A percentile compares a stretch with the other conserved stretches of the same genome.
Evolutionary conservation across 2,113 vertebrate genomes (phyloP).

Genomic region (Equus przewalskii): DNA sequence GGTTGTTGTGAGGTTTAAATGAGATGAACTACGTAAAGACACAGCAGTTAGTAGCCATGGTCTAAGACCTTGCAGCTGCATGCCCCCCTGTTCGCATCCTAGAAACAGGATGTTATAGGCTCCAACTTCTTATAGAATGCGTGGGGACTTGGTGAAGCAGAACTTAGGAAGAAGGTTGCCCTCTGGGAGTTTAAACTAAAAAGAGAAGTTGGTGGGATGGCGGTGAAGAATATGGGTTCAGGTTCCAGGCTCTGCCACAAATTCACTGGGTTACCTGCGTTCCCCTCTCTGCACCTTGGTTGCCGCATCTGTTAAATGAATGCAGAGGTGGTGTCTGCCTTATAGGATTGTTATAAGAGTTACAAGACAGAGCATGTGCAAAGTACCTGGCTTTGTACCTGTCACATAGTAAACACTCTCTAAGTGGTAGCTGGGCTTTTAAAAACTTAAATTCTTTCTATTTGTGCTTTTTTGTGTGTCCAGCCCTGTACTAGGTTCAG

Average conservation of each 20-base stretch:
- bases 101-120: background rate
- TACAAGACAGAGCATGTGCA: background rate
- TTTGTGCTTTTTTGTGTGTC: background rate
- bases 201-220: background rate
- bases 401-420: background rate
- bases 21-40: background rate
- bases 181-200: background rate
- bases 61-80: background rate
- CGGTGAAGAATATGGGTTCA: background rate
- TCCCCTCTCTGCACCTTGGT: no score
- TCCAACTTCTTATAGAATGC: background rate
- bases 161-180: background rate
- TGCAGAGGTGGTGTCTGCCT: background rate
- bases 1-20: background rate
- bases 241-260: background rate
- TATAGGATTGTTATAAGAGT: background rate
- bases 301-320: no score
- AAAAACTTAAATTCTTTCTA: background rate
- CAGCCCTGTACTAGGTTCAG: background rate
- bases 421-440: background rate
- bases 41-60: background rate
- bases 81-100: background rate
- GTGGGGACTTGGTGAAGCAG: background rate
- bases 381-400: background rate
- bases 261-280: background rate